A percentile compares a stretch with the other conserved stretches of the same genome.
phyloP scores from a whole-genome alignment of 2,113 vertebrate genomes.

The Myotis lucifugus region DNA sequence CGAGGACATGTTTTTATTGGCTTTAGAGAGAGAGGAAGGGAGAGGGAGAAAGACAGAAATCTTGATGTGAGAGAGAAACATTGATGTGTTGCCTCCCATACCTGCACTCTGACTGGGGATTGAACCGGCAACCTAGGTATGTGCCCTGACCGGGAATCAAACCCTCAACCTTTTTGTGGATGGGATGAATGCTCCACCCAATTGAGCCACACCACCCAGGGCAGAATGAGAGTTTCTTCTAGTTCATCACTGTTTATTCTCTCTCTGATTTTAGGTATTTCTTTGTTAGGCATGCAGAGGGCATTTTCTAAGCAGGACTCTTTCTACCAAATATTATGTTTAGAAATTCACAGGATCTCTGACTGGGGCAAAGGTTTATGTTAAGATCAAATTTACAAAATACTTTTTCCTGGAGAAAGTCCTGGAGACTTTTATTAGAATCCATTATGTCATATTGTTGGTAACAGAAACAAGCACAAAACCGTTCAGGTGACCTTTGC shows the following conservation, averaged over 20 bases:
- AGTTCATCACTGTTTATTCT: not conserved
- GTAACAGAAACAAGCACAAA: not conserved
- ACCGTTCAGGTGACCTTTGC: not conserved
- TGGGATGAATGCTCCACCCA: not conserved
- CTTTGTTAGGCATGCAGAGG: not conserved
- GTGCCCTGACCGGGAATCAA: not conserved
- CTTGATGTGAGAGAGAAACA: not conserved
- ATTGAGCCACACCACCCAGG: not conserved
- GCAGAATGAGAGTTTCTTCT: not conserved
- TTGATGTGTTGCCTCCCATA: not conserved
- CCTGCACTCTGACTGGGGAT: not conserved
- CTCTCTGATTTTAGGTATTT: not conserved
- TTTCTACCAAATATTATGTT: not conserved
- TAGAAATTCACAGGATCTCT: not conserved
- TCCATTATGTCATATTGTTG: not conserved
- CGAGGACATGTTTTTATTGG: not conserved
- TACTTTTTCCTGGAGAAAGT: not conserved
- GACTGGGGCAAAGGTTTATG: not conserved
- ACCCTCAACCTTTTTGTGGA: not conserved
- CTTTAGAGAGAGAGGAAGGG: not conserved
- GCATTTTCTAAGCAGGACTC: not conserved
- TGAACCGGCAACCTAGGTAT: not conserved
- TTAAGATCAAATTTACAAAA: conserved; percentile 31
- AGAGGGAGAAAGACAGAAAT: not conserved
- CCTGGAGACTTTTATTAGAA: not conserved